Base-by-base conservation (phyloP, 1,140 invertebrate species). In the Achatina immaculata region DNA sequence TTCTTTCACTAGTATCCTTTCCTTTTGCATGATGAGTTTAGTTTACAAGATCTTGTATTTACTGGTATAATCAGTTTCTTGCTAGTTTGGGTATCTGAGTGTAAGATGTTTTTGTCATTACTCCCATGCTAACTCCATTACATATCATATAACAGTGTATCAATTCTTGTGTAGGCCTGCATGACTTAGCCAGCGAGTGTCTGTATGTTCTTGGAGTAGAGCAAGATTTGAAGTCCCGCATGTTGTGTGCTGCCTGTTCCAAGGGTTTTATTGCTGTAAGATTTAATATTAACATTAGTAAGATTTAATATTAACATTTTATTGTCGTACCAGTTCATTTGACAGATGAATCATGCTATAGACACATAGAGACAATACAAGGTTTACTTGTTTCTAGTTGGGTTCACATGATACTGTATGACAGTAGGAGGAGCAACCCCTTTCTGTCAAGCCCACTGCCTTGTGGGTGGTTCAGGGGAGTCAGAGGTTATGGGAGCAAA, bases 101-200 rank as follows among this genome's bases (percentile, higher is more conserved):
- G n/a, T n/a, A n/a, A n/a, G n/a, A n/a, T n/a, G n/a, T n/a, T n/a
- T n/a, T n/a, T n/a, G n/a, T n/a, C n/a, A n/a, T n/a, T n/a, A n/a
- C n/a, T n/a, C n/a, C n/a, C n/a, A n/a, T n/a, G n/a, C n/a, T n/a
- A n/a, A n/a, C n/a, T n/a, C n/a, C n/a, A n/a, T n/a, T n/a, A 48
- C 45, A 48, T 19, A 48, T 7, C 7, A 48, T 11, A 48, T 48
- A 19, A 48, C 45, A 48, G 7, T 48, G 45, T 48, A 11, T 55
- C 3, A 55, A 55, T n/a, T 62, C n/a, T 73, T 9, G 28, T 45
- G 1, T 80, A 88, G 87, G 82, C 28, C 62, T 88, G 45, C 83
- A 86, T 80, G 84, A 85, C 48, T 62, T 88, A 28, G 86, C 86
- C 73, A 85, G 86, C 77, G 87, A 88, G 77, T 87, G 86, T 78